Conservation (phyloP, 2,888 invertebrate species). For the Chironomus tentans region DNA sequence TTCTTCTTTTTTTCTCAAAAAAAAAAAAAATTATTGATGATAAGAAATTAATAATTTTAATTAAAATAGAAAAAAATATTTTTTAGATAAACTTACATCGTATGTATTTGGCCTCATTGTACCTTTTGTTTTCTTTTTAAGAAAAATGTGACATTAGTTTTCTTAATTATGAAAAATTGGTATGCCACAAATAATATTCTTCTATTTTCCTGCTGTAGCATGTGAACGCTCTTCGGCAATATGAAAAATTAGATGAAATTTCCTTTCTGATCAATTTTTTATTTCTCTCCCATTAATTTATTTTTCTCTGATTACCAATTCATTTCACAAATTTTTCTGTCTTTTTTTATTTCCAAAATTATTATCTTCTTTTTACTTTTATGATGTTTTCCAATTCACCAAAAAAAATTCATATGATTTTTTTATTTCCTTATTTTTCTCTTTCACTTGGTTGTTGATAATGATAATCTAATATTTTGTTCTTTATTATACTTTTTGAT, state of each 20-base stretch:
- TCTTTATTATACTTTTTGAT: neutral
- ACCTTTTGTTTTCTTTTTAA: conserved; percentile 45
- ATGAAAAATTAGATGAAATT: neutral
- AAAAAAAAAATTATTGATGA: too few relatives aligned
- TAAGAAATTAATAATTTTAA: neutral
- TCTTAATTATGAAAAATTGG: conserved; percentile 30
- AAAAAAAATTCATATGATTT: neutral
- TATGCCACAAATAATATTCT: conserved; percentile 23
- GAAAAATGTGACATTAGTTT: conserved; percentile 42
- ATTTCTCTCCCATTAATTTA: neutral
- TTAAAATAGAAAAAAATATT: neutral
- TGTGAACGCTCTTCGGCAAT: conserved; percentile 3
- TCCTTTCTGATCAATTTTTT: neutral
- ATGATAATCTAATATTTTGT: neutral
- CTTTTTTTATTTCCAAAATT: neutral
- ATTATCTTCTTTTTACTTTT: neutral
- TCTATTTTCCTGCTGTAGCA: conserved; percentile 9
- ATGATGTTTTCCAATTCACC: neutral
- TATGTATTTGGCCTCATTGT: conserved; percentile 47
- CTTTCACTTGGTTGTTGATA: neutral
- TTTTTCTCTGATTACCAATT: neutral
- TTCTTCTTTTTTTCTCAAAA: too few relatives aligned
- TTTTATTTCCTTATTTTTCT: neutral
- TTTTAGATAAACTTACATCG: conserved; percentile 41
- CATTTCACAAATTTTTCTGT: neutral